Evolutionary conservation across 2,888 invertebrate genomes (phyloP), one percentile per base, ranked within the genome.

Genomic region (Ophioninae sp.): DNA sequence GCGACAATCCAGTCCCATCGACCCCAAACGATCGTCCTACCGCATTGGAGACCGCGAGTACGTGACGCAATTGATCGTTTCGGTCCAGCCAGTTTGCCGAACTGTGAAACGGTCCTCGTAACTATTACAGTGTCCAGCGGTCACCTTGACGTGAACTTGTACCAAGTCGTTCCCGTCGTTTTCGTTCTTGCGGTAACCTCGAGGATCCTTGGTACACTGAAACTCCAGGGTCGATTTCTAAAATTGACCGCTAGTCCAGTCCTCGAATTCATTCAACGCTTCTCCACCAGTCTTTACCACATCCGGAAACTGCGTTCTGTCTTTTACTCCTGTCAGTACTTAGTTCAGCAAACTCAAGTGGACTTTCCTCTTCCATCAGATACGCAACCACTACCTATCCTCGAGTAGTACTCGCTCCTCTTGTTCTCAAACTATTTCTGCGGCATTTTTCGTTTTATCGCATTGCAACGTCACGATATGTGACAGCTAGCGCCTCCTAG

Each of bases 201-300:
- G 68, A 76, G 59, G 76, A 82, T 67, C 73, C 83, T 81, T 61
- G 72, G 79, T 77, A 79, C 81, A 78, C 81, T 85, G 63, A 72
- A 88, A 90, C 90, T 90, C 88, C 88, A 87, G 84, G 86, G 88
- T 87, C 89, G 88, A 91, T 91, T 89, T 90, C 88, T 88, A 87
- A 88, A 90, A 91, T 91, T 90, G 90, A 89, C 87, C 88, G 86
- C 86, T 88, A 86, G 88, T 88, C 87, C 85, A 85, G 85, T 86
- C 88, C 87, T 81, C 87, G 88, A 89, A 87, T 88, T 89, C 87
- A 86, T 90, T 90, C 89, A 90, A 89, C 87, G 85, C 86, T 87
- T 87, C 44, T 44, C 13, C 44, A 13, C 8, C 13, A 3, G 44
- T 13, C 2, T 84, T 51, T 68, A 17, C 37, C 17, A 56, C n/a